Conservation (phyloP, 1,140 invertebrate species). For the Bombus confusus region DNA sequence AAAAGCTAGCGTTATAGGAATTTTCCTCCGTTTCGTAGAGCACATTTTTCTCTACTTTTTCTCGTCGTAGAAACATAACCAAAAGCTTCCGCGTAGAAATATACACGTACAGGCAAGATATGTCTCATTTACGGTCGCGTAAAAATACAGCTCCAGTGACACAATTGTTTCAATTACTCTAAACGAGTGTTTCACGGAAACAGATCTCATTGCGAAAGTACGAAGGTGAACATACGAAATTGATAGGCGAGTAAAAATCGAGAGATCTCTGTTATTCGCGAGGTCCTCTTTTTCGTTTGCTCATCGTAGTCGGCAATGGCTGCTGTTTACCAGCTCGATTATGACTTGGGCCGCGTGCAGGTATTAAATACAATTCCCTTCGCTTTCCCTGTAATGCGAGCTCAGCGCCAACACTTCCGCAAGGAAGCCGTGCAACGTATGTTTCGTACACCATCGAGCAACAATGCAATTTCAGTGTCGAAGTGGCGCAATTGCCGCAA, state of each 20-base stretch:
- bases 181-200: neutral
- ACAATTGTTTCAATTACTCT: conserved; percentile 23
- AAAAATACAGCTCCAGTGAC: neutral
- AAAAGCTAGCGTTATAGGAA: neutral
- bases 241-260: neutral
- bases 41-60: neutral
- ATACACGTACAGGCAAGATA: neutral
- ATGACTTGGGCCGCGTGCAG: neutral
- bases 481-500: conserved; percentile 32
- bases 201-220: neutral
- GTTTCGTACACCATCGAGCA: conserved; percentile 16
- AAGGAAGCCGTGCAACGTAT: neutral
- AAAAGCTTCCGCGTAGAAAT: neutral
- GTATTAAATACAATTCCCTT: conserved; percentile 1
- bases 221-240: neutral
- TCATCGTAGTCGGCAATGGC: neutral
- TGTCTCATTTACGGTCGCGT: neutral
- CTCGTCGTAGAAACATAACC: neutral
- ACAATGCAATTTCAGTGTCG: conserved; percentile 28
- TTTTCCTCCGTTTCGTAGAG: neutral
- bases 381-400: conserved; percentile 13
- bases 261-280: neutral
- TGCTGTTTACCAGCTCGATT: neutral
- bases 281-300: neutral
- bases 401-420: conserved; percentile 8